Conservation (phyloP, 2,797 vertebrate species). For the Karalla daura region DNA sequence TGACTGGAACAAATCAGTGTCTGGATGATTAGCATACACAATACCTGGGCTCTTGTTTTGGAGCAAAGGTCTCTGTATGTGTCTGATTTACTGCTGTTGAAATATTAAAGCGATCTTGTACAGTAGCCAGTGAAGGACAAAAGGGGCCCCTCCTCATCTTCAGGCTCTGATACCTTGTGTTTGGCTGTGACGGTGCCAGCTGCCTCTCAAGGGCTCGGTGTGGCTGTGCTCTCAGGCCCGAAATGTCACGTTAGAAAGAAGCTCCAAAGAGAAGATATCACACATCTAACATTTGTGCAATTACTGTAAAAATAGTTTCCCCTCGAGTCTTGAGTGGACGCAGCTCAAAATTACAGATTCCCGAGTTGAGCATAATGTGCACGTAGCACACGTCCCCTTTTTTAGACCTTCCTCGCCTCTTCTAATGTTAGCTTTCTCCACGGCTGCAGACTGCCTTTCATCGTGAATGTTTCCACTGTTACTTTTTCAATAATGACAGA, state of each 20-base stretch:
- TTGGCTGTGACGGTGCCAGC: slow-evolving; percentile 17
- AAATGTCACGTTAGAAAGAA: slow-evolving; percentile 21
- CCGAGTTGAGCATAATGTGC: slow-evolving; percentile 38
- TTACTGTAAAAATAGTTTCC: slow-evolving; percentile 50
- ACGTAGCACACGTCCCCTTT: slow-evolving; percentile 5
- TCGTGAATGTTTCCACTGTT: neutral
- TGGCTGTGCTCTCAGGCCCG: neutral
- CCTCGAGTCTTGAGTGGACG: slow-evolving; percentile 27
- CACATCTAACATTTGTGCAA: slow-evolving; percentile 38
- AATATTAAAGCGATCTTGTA: slow-evolving; percentile 78
- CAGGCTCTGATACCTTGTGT: slow-evolving; percentile 46
- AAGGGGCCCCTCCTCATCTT: slow-evolving; percentile 35
- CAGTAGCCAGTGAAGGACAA: slow-evolving; percentile 65
- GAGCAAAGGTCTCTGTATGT: slow-evolving; percentile 34
- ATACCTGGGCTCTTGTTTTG: slow-evolving; percentile 36
- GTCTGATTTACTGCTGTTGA: slow-evolving; percentile 70
- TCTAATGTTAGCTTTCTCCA: slow-evolving; percentile 41
- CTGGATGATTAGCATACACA: slow-evolving; percentile 21
- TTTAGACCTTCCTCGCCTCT: slow-evolving; percentile 19
- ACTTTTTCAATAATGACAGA: slow-evolving; percentile 36
- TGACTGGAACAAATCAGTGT: slow-evolving; percentile 57
- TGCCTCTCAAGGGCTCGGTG: neutral
- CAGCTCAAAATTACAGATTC: slow-evolving; percentile 58
- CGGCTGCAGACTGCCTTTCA: slow-evolving; percentile 14
- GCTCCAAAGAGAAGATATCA: slow-evolving; percentile 27